Evolutionary conservation across 2,888 invertebrate genomes (phyloP).

Genomic region (Cataglyphis altisquamis): DNA sequence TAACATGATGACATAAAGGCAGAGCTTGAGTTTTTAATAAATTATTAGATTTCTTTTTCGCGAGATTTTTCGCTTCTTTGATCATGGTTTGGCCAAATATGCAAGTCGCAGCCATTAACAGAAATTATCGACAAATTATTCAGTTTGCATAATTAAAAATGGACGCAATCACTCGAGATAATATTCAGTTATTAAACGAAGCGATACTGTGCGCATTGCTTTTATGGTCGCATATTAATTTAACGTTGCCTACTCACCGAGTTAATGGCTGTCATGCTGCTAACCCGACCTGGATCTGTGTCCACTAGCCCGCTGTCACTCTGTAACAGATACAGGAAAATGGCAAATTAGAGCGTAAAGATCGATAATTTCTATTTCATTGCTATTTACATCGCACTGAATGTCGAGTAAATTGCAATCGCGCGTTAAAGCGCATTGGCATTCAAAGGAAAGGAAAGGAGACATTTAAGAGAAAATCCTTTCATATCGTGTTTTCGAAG

Average conservation of each 20-base stretch:
- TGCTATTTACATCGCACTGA: neutral
- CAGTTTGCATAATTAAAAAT: conserved; percentile 41
- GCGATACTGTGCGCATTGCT: conserved; percentile 44
- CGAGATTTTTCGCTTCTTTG: neutral
- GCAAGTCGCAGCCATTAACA: conserved; percentile 19
- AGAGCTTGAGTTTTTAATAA: neutral
- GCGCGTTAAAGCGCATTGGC: neutral
- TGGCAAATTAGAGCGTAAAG: conserved; percentile 48
- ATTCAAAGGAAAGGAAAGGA: neutral
- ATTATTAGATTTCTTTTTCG: neutral
- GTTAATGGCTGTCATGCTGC: conserved; percentile 86
- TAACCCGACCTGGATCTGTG: conserved; percentile 85
- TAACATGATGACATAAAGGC: neutral
- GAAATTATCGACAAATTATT: conserved; percentile 36
- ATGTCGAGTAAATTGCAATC: neutral
- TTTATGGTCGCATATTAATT: conserved; percentile 64
- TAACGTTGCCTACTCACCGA: conserved; percentile 82
- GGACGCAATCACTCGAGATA: conserved; percentile 13
- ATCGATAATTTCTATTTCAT: conserved; percentile 25
- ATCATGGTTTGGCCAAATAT: neutral
- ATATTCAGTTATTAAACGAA: conserved; percentile 48
- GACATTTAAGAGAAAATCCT: neutral
- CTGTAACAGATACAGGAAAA: conserved; percentile 81
- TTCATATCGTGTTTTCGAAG: neutral
- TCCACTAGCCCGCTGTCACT: conserved; percentile 86